These are phyloP conservation scores for Ameiurus melas DNA, from an alignment of 2,113 vertebrate genomes.

Conservation along the genomic window DNA sequence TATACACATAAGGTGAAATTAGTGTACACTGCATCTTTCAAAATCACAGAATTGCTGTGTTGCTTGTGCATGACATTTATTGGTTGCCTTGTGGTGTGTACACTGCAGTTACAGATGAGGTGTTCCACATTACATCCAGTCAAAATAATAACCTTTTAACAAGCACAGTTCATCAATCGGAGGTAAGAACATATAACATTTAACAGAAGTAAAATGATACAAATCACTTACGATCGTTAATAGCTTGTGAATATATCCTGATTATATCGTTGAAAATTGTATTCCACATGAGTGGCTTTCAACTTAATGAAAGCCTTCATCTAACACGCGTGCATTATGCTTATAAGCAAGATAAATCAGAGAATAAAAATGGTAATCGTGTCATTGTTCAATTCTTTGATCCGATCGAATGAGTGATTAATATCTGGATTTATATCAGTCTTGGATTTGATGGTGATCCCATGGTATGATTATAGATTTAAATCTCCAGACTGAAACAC, in stretches of 20 bases:
- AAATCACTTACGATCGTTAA: not conserved
- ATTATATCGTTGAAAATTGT: not conserved
- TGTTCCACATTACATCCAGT: not conserved
- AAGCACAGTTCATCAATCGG: not conserved
- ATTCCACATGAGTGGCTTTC: not conserved
- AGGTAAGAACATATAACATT: not conserved
- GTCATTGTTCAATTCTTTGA: not conserved
- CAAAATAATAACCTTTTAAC: not conserved
- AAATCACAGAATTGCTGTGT: not conserved
- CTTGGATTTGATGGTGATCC: conserved; percentile 1
- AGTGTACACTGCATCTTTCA: not conserved
- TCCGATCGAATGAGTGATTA: not conserved
- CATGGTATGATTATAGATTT: not conserved
- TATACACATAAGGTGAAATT: no score
- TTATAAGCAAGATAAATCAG: not conserved
- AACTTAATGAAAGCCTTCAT: not conserved
- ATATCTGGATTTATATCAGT: not conserved
- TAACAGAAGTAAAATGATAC: not conserved
- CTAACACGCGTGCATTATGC: not conserved
- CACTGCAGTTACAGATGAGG: not conserved
- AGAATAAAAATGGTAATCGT: not conserved
- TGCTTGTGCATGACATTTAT: not conserved
- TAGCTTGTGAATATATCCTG: not conserved
- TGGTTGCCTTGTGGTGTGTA: not conserved
- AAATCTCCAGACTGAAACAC: no score